A percentile compares a stretch with the other conserved stretches of the same genome.
Conservation (phyloP, 2,797 vertebrate genomes). For the Menidia menidia region DNA sequence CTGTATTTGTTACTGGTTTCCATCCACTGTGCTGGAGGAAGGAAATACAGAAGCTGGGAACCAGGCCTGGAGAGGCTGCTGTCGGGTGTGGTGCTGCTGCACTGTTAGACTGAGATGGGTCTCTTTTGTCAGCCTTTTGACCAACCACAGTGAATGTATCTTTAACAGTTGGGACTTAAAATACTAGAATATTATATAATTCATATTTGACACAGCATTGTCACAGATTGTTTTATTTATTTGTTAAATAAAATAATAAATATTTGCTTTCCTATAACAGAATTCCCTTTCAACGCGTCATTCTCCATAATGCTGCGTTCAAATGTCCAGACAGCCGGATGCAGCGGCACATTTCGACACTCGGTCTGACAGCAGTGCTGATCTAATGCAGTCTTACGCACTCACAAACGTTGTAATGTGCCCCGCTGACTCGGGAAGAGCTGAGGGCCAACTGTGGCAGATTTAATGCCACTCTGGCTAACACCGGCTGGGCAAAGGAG, state of each 20-base stretch:
- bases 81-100: too few relatives aligned
- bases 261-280: too few relatives aligned
- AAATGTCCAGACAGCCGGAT: neutral
- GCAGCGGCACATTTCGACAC: neutral
- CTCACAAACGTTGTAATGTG: accelerated
- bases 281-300: neutral
- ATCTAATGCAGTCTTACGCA: neutral
- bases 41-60: too few relatives aligned
- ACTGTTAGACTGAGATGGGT: too few relatives aligned
- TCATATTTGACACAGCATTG: neutral
- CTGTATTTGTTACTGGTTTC: too few relatives aligned
- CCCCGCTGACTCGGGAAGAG: accelerated
- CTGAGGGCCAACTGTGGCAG: neutral
- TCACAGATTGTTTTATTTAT: neutral
- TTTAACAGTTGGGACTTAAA: neutral
- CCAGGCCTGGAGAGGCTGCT: too few relatives aligned
- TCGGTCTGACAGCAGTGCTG: neutral
- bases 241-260: too few relatives aligned
- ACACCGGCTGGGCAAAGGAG: neutral
- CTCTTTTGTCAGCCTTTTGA: too few relatives aligned
- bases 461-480: neutral
- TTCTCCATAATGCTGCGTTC: neutral
- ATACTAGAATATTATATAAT: neutral
- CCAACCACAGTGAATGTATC: neutral
- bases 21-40: too few relatives aligned